These are phyloP conservation scores for Nebria brevicollis DNA, from an alignment of 2,888 invertebrate species.

Conservation along the genomic window DNA sequence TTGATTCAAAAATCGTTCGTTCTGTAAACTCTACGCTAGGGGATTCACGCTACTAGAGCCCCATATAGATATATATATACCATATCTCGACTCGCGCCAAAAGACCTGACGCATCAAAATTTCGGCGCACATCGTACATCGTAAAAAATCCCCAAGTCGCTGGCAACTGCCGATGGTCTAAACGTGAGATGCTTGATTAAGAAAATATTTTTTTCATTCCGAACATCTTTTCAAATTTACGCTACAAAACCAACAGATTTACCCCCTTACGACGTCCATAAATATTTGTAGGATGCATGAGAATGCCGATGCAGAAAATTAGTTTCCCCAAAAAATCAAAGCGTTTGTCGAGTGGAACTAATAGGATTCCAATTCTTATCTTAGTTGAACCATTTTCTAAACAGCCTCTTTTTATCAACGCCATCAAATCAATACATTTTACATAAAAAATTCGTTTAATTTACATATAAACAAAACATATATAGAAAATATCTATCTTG, in stretches of 20 bases:
- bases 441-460: too few species aligned
- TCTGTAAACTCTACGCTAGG: background rate
- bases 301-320: too few species aligned
- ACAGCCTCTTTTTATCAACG: too few species aligned
- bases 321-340: too few species aligned
- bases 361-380: too few species aligned
- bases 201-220: background rate
- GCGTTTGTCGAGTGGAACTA: too few species aligned
- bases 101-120: background rate
- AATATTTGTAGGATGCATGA: background rate
- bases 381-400: too few species aligned
- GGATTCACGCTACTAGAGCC: background rate
- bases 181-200: background rate
- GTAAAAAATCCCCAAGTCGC: background rate
- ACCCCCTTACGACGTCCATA: background rate
- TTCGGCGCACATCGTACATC: background rate
- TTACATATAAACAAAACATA: too few species aligned
- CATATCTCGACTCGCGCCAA: background rate
- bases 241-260: background rate
- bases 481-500: background rate
- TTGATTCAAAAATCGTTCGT: conserved; percentile 44
- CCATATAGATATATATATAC: background rate
- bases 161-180: background rate
- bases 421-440: too few species aligned
- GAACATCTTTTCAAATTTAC: background rate